phyloP scores from a whole-genome alignment of 2,113 vertebrate genomes.

The Gorilla gorilla region DNA sequence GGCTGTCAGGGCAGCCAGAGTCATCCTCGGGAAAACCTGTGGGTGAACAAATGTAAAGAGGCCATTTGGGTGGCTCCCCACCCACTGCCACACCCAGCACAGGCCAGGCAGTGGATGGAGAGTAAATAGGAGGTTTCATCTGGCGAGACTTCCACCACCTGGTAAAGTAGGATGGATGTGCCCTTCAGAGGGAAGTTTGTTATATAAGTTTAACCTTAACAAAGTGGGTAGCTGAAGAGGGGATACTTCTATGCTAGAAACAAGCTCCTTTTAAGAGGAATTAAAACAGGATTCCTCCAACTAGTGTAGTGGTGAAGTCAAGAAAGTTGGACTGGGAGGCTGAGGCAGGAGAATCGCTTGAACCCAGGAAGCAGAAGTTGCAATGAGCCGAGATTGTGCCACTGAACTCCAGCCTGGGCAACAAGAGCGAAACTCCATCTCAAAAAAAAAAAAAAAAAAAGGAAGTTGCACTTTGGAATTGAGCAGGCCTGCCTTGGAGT shows the following conservation, averaged over 20 bases:
- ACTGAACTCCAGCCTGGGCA: too few species aligned
- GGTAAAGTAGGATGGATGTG: conserved; percentile 5
- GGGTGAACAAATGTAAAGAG: conserved; percentile 15
- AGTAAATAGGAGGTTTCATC: conserved; percentile 29
- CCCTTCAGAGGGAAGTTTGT: background rate
- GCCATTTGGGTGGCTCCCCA: background rate
- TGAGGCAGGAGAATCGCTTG: too few species aligned
- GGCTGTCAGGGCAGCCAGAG: background rate
- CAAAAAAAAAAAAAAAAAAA: too few species aligned
- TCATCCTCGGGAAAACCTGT: background rate
- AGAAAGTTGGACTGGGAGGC: background rate
- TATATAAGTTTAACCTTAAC: background rate
- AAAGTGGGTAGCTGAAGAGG: background rate
- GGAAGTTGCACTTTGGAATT: background rate
- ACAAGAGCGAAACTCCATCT: too few species aligned
- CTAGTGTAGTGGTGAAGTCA: background rate
- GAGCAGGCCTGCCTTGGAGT: background rate
- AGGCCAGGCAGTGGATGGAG: background rate
- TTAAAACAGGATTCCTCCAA: background rate
- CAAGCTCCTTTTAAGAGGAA: background rate
- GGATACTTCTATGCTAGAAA: background rate
- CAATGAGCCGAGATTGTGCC: too few species aligned
- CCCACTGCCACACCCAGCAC: conserved; percentile 21
- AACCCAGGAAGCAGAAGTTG: too few species aligned
- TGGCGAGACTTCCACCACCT: background rate